Conservation (phyloP, 2,797 vertebrate species). For the Cuniculus paca region DNA sequence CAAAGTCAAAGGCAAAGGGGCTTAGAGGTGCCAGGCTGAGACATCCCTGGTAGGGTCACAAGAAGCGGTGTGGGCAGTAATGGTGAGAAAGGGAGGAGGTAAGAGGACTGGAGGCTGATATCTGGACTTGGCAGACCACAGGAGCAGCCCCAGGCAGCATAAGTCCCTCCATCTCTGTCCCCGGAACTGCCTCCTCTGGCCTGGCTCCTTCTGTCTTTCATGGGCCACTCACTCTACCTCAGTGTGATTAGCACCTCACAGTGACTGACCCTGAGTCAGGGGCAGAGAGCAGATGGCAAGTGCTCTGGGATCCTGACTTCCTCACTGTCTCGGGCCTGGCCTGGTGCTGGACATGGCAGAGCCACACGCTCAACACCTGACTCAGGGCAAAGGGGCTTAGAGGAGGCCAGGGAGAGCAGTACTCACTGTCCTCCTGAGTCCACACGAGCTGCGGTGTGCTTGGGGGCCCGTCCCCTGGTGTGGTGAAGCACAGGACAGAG, state of each 20-base stretch:
- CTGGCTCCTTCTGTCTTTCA: background rate
- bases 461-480: conserved; percentile 95
- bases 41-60: background rate
- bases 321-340: fast-evolving
- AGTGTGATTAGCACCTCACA: fast-evolving
- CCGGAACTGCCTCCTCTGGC: too few relatives aligned
- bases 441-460: conserved; percentile 92
- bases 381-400: fast-evolving
- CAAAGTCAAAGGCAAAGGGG: background rate
- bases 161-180: background rate
- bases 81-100: background rate
- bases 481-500: conserved; percentile 96
- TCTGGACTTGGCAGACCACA: background rate
- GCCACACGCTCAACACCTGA: fast-evolving
- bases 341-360: fast-evolving
- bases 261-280: too few relatives aligned
- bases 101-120: background rate
- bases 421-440: conserved; percentile 97
- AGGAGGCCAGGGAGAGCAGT: fast-evolving
- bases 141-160: background rate
- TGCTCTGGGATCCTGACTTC: background rate
- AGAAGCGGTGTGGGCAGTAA: fast-evolving
- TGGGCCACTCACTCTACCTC: fast-evolving
- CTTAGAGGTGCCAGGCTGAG: fast-evolving
- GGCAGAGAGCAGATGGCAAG: fast-evolving